Evolutionary conservation across 1,140 invertebrate genomes (phyloP).

Genomic region (Tenebrio molitor): DNA sequence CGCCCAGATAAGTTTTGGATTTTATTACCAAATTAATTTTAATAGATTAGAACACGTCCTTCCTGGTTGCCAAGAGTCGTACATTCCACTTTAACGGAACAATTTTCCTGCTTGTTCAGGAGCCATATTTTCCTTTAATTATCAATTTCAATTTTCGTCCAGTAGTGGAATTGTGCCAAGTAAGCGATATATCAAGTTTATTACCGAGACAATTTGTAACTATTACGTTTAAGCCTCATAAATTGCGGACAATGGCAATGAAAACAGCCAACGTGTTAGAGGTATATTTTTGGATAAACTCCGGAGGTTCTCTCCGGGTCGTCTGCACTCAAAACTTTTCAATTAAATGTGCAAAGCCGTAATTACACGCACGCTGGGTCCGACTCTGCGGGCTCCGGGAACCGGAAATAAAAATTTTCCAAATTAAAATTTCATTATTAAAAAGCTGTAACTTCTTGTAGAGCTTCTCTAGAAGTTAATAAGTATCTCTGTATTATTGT

Average conservation of each 20-base stretch:
- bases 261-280: slow-evolving; percentile 46
- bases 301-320: not conserved
- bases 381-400: too few relatives aligned
- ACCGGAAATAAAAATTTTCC: too few relatives aligned
- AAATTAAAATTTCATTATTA: too few relatives aligned
- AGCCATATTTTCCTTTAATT: slow-evolving; percentile 47
- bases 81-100: not conserved
- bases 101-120: not conserved
- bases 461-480: too few relatives aligned
- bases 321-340: too few relatives aligned
- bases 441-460: too few relatives aligned
- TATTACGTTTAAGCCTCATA: slow-evolving; percentile 48
- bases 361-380: too few relatives aligned
- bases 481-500: too few relatives aligned
- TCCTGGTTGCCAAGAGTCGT: not conserved
- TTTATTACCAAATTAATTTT: too few relatives aligned
- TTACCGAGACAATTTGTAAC: slow-evolving; percentile 53
- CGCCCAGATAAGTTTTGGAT: too few relatives aligned
- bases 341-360: too few relatives aligned
- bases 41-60: too few relatives aligned
- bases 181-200: slow-evolving; percentile 50
- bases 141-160: slow-evolving; percentile 48
- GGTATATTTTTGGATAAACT: slow-evolving; percentile 42
- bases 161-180: slow-evolving; percentile 47
- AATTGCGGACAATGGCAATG: slow-evolving; percentile 49